Base-by-base conservation (phyloP, 2,888 invertebrate species). In the Opisthograptis luteolata region DNA sequence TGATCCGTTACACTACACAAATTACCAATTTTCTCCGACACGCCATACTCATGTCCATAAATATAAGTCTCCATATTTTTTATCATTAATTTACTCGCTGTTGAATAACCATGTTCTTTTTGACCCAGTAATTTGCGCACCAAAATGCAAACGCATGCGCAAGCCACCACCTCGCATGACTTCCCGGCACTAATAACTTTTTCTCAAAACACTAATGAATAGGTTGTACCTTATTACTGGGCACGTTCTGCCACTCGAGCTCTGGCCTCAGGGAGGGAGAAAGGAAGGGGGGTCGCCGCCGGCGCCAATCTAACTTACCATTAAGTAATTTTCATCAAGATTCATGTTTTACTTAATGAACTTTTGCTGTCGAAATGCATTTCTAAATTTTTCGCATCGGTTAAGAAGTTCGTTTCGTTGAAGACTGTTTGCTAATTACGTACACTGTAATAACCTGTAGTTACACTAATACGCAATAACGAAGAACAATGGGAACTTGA, bases 161-260 rank as follows among this genome's bases (percentile, higher is more conserved):
- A 73, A 60, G 63, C 62, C 67, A 58, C 60, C 62, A 60, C 68
- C 63, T 69, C 64, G 75, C 81, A 76, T 79, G 81, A 76, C 79
- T 80, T 76, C 74, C 66, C 76, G 70, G 69, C 80, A 73, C 77
- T 86, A 85, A 86, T 81, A 82, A 81, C 81, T 84, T 87, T 84
- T 88, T 85, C 86, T 85, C 76, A 81, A 86, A 85, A 87, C 84
- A 82, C 84, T 87, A 89, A 88, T 89, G 88, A 88, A 87, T 87
- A 85, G 78, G 79, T 79, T 75, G 81, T 70, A 76, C 69, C 78
- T 82, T 88, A 89, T 88, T 89, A 81, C 89, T 68, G 73, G 69
- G 84, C 89, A 89, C 89, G 89, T 87, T 81, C 75, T 70, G 58
- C 79, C 79, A 78, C 87, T 87, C 73, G 69, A 76, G 64, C 32